Conservation (phyloP, 2,113 vertebrate genomes). For the Nesoenas mayeri region DNA sequence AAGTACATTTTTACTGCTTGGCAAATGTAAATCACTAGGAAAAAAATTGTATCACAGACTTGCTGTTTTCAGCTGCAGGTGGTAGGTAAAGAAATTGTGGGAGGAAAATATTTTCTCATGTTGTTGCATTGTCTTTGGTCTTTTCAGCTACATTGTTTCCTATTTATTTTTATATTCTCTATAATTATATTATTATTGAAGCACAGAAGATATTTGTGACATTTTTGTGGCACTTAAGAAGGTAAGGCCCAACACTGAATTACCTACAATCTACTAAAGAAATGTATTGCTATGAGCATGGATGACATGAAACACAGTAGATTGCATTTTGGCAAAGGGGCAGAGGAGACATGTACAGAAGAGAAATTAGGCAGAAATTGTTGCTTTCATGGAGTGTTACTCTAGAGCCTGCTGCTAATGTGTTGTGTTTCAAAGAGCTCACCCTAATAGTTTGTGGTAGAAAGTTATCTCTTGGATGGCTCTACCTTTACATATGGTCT, state of each 20-base stretch:
- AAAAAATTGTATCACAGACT: background rate
- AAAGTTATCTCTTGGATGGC: background rate
- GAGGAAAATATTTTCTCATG: background rate
- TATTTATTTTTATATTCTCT: background rate
- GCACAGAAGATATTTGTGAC: background rate
- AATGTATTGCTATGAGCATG: background rate
- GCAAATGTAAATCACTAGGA: background rate
- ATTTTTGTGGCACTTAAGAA: background rate
- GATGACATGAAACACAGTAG: background rate
- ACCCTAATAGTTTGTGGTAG: background rate
- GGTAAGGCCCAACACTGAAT: background rate
- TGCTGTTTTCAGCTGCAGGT: background rate
- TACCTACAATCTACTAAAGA: background rate
- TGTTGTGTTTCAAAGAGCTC: background rate
- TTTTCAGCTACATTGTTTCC: background rate
- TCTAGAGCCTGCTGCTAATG: background rate
- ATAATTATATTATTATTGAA: background rate
- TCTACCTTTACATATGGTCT: background rate
- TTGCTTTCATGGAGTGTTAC: background rate
- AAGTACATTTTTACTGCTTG: conserved; percentile 1
- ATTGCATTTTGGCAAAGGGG: background rate
- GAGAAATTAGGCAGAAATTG: background rate
- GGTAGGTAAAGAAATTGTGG: background rate
- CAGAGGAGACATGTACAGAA: background rate
- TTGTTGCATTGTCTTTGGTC: background rate